Conservation (phyloP, 2,113 vertebrate genomes). For the Rallus limicola region DNA sequence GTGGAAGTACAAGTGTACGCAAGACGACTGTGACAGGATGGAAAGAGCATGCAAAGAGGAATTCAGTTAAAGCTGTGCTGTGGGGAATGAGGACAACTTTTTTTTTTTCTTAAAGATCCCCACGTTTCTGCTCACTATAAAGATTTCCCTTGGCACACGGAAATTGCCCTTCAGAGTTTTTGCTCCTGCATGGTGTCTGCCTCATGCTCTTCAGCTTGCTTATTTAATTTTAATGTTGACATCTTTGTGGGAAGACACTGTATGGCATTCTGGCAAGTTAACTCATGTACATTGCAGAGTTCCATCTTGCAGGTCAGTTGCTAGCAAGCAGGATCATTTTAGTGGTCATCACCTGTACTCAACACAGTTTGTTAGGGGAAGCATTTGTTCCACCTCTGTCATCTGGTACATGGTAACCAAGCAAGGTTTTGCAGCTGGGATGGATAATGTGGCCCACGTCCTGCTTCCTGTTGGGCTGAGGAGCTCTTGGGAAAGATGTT, state of each 20-base stretch:
- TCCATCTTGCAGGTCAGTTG: background rate
- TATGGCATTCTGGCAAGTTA: background rate
- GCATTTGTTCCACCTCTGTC: background rate
- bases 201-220: background rate
- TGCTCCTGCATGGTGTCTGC: background rate
- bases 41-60: background rate
- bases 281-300: background rate
- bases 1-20: background rate
- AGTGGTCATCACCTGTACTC: background rate
- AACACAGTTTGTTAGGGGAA: background rate
- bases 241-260: background rate
- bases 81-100: background rate
- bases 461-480: background rate
- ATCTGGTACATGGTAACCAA: background rate
- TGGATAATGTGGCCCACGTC: accelerated
- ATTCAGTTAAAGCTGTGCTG: background rate
- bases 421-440: background rate
- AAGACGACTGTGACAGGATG: background rate
- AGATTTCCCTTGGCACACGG: background rate
- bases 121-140: background rate
- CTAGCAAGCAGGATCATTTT: background rate
- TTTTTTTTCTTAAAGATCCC: background rate
- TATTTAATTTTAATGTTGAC: background rate
- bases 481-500: background rate
- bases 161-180: background rate